These are phyloP conservation scores for Scaptomyza hsui DNA, from an alignment of 1,140 invertebrate genomes.

Conservation along the genomic window DNA sequence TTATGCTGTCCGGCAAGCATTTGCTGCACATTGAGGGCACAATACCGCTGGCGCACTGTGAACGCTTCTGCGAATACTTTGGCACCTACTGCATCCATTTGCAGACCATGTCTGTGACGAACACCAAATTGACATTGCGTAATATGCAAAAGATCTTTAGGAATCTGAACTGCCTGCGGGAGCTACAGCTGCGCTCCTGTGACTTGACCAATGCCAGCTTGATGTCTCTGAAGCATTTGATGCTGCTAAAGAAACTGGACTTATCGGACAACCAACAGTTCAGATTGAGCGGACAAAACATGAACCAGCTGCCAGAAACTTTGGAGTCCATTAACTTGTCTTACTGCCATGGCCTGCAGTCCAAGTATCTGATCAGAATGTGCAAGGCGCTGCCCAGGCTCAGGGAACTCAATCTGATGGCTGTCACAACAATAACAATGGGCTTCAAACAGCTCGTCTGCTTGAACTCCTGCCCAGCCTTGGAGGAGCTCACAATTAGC, in stretches of 20 bases:
- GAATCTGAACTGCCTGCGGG: constrained; percentile 2
- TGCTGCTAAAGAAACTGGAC: constrained; percentile 13
- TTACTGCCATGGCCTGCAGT: constrained; percentile 13
- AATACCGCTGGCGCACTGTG: constrained; percentile 25
- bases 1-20: constrained; percentile 34
- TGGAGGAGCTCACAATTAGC: constrained; percentile 25
- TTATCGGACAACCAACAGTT: constrained; percentile 21
- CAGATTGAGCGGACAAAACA: constrained; percentile 12
- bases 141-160: constrained; percentile 38
- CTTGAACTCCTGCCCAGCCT: not conserved
- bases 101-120: constrained; percentile 7
- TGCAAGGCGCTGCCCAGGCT: constrained; percentile 22
- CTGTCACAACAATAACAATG: not conserved
- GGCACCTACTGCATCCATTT: constrained; percentile 34
- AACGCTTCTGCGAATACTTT: constrained; percentile 43
- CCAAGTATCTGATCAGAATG: constrained; percentile 8
- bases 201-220: not conserved
- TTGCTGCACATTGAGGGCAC: constrained; percentile 23
- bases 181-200: constrained; percentile 23
- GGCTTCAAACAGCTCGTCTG: constrained; percentile 15
- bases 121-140: constrained; percentile 15
- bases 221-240: constrained; percentile 2
- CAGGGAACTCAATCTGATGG: constrained; percentile 4
- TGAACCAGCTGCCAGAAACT: constrained; percentile 15
- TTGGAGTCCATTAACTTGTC: constrained; percentile 5